phyloP scores from a whole-genome alignment of 2,888 invertebrate species.

The Falcaria lacertinaria region DNA sequence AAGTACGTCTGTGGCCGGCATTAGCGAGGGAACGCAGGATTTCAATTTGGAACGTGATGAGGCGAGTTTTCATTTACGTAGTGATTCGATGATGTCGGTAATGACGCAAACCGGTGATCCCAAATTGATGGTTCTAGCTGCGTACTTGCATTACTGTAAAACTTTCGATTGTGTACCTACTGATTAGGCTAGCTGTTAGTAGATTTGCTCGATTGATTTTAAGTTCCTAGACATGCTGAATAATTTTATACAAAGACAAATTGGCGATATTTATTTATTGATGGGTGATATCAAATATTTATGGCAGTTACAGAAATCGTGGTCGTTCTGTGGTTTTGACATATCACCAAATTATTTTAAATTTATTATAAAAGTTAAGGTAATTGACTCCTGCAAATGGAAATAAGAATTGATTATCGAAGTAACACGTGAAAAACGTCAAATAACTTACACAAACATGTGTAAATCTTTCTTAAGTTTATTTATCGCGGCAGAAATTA shows the following conservation, averaged over 20 bases:
- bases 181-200: conserved; percentile 4
- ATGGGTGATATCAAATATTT: no score
- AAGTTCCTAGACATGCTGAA: no score
- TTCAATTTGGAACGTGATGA: conserved; percentile 80
- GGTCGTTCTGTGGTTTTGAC: no score
- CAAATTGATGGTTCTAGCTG: conserved; percentile 19
- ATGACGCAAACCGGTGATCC: conserved; percentile 38
- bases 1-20: conserved; percentile 61
- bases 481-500: conserved; percentile 58
- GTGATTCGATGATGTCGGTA: conserved; percentile 47
- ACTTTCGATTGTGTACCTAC: conserved; percentile 12
- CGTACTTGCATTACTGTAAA: conserved; percentile 14
- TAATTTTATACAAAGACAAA: no score
- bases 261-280: no score
- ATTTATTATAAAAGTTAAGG: not conserved
- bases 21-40: conserved; percentile 68
- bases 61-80: conserved; percentile 72
- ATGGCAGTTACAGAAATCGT: no score
- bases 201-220: no score
- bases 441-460: conserved; percentile 37
- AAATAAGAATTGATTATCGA: conserved; percentile 10
- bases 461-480: conserved; percentile 57
- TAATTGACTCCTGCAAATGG: not conserved
- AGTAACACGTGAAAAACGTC: conserved; percentile 15
- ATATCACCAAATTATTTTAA: no score